A percentile compares a stretch with the other conserved stretches of the same genome.
phyloP scores from a whole-genome alignment of 2,888 invertebrate genomes.

The Phlogophora meticulosa region DNA sequence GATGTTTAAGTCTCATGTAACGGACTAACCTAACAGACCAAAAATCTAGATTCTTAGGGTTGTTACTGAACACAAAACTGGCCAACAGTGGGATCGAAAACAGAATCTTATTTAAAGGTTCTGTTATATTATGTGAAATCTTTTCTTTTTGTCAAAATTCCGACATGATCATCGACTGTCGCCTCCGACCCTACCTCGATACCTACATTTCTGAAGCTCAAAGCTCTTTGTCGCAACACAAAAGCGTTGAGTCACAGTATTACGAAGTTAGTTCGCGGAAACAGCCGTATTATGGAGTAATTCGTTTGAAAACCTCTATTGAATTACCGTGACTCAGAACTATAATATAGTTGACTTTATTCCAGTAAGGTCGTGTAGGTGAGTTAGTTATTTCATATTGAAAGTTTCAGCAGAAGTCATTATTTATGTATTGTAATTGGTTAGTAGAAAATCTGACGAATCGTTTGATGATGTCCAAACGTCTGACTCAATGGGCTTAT shows the following conservation, averaged over 20 bases:
- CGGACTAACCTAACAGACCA: too few relatives aligned
- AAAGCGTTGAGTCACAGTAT: constrained; percentile 62
- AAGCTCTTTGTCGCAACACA: constrained; percentile 37
- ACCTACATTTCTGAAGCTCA: constrained; percentile 31
- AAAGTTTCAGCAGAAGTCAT: constrained; percentile 33
- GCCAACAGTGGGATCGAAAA: neutral
- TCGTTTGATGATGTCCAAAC: constrained; percentile 5
- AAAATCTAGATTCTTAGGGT: too few relatives aligned
- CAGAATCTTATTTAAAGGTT: too few relatives aligned
- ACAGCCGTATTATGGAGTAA: constrained; percentile 54
- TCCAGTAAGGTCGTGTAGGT: neutral
- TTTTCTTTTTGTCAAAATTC: too few relatives aligned
- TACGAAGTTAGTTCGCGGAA: constrained; percentile 66
- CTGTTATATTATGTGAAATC: neutral
- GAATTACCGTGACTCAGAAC: constrained; percentile 67
- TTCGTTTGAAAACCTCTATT: constrained; percentile 60
- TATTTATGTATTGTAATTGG: constrained; percentile 15
- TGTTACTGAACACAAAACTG: too few relatives aligned
- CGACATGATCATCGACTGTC: neutral
- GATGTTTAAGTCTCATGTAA: too few relatives aligned
- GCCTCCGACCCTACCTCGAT: constrained; percentile 3
- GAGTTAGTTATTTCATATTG: constrained; percentile 1
- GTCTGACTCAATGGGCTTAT: constrained; percentile 2
- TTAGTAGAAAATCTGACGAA: constrained; percentile 17
- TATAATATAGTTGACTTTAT: constrained; percentile 40